Percentiles rank a stretch among this genome's conserved stretches.
Evolutionary conservation across 2,797 vertebrate species (phyloP).

Genomic region (Dermochelys coriacea): DNA sequence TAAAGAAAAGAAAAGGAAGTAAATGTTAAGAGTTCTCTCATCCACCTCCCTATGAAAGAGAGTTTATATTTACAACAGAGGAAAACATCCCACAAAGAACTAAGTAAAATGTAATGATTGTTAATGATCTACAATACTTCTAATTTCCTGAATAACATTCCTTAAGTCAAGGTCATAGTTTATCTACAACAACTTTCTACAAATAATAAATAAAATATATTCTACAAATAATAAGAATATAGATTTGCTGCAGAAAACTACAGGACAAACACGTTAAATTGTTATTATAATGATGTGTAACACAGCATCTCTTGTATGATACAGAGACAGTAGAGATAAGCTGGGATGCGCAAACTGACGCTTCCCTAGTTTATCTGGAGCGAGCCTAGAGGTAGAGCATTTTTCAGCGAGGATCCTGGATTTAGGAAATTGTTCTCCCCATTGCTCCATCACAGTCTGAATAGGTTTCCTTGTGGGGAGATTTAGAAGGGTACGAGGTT

Average conservation of each 20-base stretch:
- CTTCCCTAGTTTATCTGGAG: not conserved
- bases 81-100: conserved; percentile 31
- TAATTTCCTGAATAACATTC: conserved; percentile 37
- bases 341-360: not conserved
- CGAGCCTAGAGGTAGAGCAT: not conserved
- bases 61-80: not conserved
- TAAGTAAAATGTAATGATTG: not conserved
- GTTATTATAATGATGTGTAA: not conserved
- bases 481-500: not conserved
- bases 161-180: not conserved
- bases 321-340: not conserved
- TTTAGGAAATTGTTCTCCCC: not conserved
- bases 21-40: conserved; percentile 60
- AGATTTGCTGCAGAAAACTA: not conserved
- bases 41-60: not conserved
- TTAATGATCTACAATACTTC: not conserved
- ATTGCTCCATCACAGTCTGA: not conserved
- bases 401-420: not conserved
- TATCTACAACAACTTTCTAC: not conserved
- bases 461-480: not conserved
- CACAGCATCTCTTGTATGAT: not conserved
- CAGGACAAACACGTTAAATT: not conserved
- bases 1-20: conserved; percentile 58
- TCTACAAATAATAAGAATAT: not conserved
- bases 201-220: not conserved